Conservation (phyloP, 1,140 invertebrate species). For the Akabosia matsudoensis region DNA sequence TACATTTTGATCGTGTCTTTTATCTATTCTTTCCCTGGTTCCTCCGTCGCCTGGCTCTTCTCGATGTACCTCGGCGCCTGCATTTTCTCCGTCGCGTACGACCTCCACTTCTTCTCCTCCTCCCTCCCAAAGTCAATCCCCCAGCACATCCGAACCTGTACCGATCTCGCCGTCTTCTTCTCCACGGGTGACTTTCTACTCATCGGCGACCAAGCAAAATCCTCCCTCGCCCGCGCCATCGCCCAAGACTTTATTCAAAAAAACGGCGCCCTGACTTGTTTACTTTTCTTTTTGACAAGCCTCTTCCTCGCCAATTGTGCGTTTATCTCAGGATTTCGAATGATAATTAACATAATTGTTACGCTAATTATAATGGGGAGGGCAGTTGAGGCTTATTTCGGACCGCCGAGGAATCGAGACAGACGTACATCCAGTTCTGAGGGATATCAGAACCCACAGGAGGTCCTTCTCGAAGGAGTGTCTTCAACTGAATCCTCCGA, state of each 20-base stretch:
- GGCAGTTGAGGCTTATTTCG: background rate
- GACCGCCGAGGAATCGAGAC: background rate
- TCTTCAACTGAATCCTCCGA: too few relatives aligned
- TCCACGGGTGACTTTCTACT: background rate
- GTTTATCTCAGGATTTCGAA: background rate
- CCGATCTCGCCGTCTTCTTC: background rate
- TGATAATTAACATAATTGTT: background rate
- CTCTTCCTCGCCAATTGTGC: background rate
- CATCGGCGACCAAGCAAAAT: background rate
- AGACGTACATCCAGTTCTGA: background rate
- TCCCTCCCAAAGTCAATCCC: background rate
- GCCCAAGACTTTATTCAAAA: background rate
- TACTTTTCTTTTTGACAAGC: background rate
- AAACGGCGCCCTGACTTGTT: background rate
- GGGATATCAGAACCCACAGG: background rate
- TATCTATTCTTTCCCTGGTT: background rate
- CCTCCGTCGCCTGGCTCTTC: background rate
- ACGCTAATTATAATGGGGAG: background rate
- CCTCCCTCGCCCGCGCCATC: background rate
- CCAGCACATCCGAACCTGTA: background rate
- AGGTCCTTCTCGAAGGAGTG: background rate
- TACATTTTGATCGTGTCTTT: background rate
- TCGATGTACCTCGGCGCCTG: background rate
- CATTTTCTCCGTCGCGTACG: background rate
- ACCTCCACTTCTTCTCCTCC: background rate